Evolutionary conservation across 1,140 invertebrate species (phyloP), one percentile per base, ranked within the genome.

Genomic region (Micrasema longulum): DNA sequence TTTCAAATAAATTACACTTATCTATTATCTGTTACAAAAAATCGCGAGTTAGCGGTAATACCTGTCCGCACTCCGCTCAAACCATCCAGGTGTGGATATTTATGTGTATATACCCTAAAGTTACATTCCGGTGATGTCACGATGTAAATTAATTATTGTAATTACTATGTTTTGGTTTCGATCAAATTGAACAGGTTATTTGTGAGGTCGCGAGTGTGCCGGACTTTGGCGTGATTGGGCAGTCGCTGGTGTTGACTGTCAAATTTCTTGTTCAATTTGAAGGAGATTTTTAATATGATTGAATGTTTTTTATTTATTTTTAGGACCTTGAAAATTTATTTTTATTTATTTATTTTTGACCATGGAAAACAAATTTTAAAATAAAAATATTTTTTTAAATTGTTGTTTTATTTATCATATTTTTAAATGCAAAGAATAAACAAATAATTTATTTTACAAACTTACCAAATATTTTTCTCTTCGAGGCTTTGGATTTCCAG

Each of bases 271-370:
- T 31, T 26, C 43, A 47, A 26, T 64, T 57, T 22, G 55, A 60
- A 16, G 9, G 22, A 38, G 16, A 38, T 64, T 47, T 31, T 3
- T 6, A 26, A 64, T 47, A 47, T 64, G 41, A 64, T 47, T n/a
- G 36, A 64, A 14, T 47, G 20, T 64, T 52, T 52, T 66, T 66
- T 52, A 66, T 66, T 66, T 66, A 66, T 66, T 66, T 50, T 53
- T 66, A 66, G 64, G 35, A 14, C 36, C 36, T 20, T 63, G 45
- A 63, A n/a, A n/a, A 64, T 47, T n/a, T 18, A 64, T 5, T 47
- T 10, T 64, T 52, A 36, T 66, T 66, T 52, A 66, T 66, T 66
- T 66, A 66, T 66, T 66, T 50, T 53, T 66, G 35, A 14, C 36
- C 36, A 63, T 43, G 12, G 7, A 65, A 35, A 35, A 45, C 22